Evolutionary conservation across 2,113 vertebrate genomes (phyloP).

Genomic region (Colistium nudipinnis): DNA sequence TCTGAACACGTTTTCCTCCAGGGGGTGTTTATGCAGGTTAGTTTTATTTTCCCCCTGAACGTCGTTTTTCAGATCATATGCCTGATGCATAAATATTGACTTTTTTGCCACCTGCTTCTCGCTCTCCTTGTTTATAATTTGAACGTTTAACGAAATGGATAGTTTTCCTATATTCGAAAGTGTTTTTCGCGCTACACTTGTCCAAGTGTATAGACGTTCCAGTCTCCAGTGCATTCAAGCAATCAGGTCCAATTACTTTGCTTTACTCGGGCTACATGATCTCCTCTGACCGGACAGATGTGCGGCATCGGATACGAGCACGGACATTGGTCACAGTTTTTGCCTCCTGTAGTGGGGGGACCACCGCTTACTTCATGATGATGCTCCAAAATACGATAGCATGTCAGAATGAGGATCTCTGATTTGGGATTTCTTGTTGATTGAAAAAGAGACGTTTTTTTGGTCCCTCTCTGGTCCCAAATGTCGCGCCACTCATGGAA

Average conservation of each 20-base stretch:
- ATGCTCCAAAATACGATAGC: background rate
- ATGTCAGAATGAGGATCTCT: background rate
- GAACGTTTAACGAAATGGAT: too few species aligned
- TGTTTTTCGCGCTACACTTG: too few species aligned
- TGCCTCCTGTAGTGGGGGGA: too few species aligned
- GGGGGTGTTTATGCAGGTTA: too few species aligned
- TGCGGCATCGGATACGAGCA: background rate
- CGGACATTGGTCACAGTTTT: background rate
- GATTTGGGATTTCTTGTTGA: background rate
- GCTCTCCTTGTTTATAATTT: too few species aligned
- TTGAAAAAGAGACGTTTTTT: background rate
- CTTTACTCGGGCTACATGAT: too few species aligned
- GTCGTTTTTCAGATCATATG: background rate
- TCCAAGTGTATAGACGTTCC: background rate
- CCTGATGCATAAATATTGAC: background rate
- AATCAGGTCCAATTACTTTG: background rate
- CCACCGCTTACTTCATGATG: background rate
- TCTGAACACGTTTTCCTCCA: too few species aligned
- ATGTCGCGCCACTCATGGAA: background rate
- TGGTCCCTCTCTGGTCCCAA: background rate
- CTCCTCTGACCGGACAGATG: background rate
- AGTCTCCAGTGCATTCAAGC: background rate
- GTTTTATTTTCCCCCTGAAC: too few species aligned
- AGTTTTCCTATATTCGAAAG: too few species aligned
- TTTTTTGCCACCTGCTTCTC: too few species aligned